Evolutionary conservation across 2,797 vertebrate species (phyloP).

Genomic region (Mormyrops boulengeri): DNA sequence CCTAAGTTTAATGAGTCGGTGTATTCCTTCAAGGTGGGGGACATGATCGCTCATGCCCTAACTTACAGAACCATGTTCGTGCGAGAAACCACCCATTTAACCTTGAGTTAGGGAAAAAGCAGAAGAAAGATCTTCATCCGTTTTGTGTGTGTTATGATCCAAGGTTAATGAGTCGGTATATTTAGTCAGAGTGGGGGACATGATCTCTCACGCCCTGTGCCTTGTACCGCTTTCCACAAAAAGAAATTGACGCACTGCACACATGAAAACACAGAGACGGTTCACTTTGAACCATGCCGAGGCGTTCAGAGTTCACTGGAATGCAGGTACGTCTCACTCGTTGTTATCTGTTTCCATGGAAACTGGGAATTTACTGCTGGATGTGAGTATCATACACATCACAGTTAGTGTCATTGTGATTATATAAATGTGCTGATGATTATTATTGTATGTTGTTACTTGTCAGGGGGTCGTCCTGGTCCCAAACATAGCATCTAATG

Average conservation of each 20-base stretch:
- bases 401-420: neutral
- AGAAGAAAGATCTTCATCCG: neutral
- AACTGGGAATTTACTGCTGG: constrained; percentile 1
- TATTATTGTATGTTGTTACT: neutral
- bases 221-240: neutral
- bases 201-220: neutral
- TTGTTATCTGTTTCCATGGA: constrained; percentile 6
- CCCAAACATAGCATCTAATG: neutral
- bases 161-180: neutral
- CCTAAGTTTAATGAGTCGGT: neutral
- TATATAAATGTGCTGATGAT: constrained; percentile 6
- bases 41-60: neutral
- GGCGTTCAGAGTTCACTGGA: neutral
- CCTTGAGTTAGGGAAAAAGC: neutral
- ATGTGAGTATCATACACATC: constrained; percentile 5
- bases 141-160: neutral
- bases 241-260: neutral
- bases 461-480: neutral
- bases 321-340: neutral
- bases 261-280: neutral
- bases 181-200: neutral
- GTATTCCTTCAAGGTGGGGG: neutral
- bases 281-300: neutral
- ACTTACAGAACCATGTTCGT: neutral
- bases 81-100: neutral